Evolutionary conservation across 2,888 invertebrate species (phyloP), one percentile per base, ranked within the genome.

Genomic region (Ochlodes sylvanus): DNA sequence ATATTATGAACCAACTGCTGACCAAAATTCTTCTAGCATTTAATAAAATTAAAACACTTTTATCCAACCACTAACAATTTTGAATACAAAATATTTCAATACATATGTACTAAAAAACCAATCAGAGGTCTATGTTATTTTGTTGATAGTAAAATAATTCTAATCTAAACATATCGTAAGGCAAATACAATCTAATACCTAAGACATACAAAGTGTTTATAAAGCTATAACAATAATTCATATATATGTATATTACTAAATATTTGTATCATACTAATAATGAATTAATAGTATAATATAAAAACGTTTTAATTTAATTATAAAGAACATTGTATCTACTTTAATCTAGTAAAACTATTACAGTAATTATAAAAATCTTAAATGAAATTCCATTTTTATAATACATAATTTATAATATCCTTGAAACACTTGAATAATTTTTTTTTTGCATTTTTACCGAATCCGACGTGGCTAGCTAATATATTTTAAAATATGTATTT

Each of bases 101-200:
- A 15, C 15, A 47, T 47, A 17, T 15, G 5, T 47, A 27, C 0
- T 21, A 4, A 14, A 27, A 52, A 21, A 52, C 50, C 50, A 19
- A 19, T 50, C 50, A 50, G 7, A 1, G 50, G 10, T 19, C 50
- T 50, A 50, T 19, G n/a, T 47, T 50, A 7, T 50, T 50, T 5
- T 50, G 19, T 50, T 50, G 19, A 19, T 10, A 52, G 38, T 38
- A 63, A 38, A 41, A 63, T 47, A 32, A 60, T 47, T 21, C 44
- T 47, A 32, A 47, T 44, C 60, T 50, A 69, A 63, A 70, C 64
- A 66, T 70, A 73, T 76, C 72, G 74, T 81, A 82, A 81, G 81
- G 79, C 79, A 78, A 79, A 80, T 75, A 79, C 75, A 77, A 72
- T 72, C 64, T 71, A 72, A 71, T 62, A 70, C 63, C 69, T 71